Evolutionary conservation across 2,797 vertebrate genomes (phyloP), one percentile per base, ranked within the genome.

Genomic region (Poecilia velifera): DNA sequence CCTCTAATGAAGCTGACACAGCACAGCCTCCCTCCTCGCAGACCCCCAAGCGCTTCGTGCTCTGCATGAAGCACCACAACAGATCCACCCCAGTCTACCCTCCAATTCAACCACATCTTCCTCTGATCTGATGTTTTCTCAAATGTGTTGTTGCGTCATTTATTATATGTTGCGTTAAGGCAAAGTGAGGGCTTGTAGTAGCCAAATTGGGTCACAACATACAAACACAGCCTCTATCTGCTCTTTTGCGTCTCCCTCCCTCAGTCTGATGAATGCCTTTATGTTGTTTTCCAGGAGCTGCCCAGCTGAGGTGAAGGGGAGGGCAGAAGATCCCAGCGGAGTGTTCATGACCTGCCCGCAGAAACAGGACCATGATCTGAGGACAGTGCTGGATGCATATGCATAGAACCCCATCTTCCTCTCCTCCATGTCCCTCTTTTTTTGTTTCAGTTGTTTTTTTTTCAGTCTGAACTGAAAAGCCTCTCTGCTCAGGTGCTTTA

Each of bases 1-100:
- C 89, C 94, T 95, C 93, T 94, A 95, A 96, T 94, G 94, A 95
- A 95, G 94, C 94, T 96, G 95, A 95, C 94, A 94, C 91, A 92
- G 93, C 93, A 92, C 93, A 94, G 94, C 91, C 93, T 92, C 87
- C 86, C 77, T 91, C 84, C 87, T 86, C 72, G 72, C 74, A 78
- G 90, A 78, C 89, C 91, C 92, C 91, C 5, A 76, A 90, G 88
- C 90, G 88, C 84, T 91, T 91, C 85, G 84, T 86, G 79, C 89
- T 86, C 89, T 72, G 80, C 86, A 62, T 82, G 82, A 68, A 86
- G 82, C 84, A 34, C 79, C 81, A 59, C 86, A 82, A 82, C 4
- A 78, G 64, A 36, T 8, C 73, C 22, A 82, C 31, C 47, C 78
- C 47, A 57, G 16, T 79, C 71, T 31, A 77, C 75, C 51, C 87